Percentiles rank a stretch among this genome's conserved stretches.
Conservation (phyloP, 1,140 invertebrate species). For the Trinorchestia longiramus region DNA sequence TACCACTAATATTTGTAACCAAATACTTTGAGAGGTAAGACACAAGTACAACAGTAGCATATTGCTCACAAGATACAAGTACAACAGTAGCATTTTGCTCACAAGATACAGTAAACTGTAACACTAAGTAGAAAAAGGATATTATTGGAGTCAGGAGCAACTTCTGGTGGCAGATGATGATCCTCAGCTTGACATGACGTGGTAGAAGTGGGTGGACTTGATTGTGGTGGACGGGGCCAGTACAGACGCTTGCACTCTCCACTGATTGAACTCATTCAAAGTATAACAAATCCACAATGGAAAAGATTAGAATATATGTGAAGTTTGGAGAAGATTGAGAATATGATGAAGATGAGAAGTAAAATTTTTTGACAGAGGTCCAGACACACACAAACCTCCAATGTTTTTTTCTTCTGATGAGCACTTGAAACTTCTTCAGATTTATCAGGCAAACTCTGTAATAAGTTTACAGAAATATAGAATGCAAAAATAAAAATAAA, state of each 20-base stretch:
- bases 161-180: background rate
- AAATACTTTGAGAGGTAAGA: background rate
- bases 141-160: background rate
- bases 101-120: background rate
- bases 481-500: background rate
- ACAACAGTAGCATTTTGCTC: background rate
- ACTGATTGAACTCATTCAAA: background rate
- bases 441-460: background rate
- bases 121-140: background rate
- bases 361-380: background rate
- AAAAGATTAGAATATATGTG: background rate
- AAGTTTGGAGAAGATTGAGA: background rate
- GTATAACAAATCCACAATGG: background rate
- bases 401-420: background rate
- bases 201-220: background rate
- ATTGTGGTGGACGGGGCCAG: background rate
- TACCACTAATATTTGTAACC: background rate
- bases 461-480: background rate
- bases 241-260: background rate
- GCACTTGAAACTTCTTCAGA: background rate
- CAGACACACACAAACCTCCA: background rate
- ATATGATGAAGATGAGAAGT: background rate
- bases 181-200: no score
- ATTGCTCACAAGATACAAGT: background rate
- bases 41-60: background rate